These are phyloP conservation scores for Electrona antarctica DNA, from an alignment of 2,113 vertebrate genomes.

Conservation along the genomic window DNA sequence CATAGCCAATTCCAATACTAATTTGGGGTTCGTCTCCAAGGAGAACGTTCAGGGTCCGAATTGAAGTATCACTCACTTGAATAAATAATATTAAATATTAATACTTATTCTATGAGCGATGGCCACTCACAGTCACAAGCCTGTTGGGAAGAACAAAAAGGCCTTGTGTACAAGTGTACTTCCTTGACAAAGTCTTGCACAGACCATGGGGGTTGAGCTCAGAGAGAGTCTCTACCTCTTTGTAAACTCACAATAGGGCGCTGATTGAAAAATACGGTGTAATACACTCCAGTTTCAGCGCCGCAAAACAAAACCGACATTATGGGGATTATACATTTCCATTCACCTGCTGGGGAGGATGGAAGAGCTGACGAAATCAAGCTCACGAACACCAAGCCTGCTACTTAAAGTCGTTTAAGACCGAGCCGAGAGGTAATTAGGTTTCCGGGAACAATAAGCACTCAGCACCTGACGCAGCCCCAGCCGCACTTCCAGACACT, in stretches of 20 bases:
- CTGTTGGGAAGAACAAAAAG: constrained; percentile 63
- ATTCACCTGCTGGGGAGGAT: constrained; percentile 25
- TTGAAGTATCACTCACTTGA: constrained; percentile 48
- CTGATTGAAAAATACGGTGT: constrained; percentile 63
- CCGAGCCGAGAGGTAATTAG: constrained; percentile 72
- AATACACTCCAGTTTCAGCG: constrained; percentile 52
- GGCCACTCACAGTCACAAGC: constrained; percentile 49
- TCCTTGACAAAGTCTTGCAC: not conserved
- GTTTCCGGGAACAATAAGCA: constrained; percentile 74
- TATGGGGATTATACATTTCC: constrained; percentile 13
- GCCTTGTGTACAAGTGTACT: constrained; percentile 66
- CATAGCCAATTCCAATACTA: constrained; percentile 46
- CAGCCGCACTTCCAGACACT: constrained; percentile 48
- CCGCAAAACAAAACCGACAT: no score
- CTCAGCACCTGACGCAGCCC: constrained; percentile 55
- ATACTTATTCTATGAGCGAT: constrained; percentile 55
- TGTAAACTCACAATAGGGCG: constrained; percentile 58
- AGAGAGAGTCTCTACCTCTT: constrained; percentile 38
- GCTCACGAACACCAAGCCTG: constrained; percentile 53
- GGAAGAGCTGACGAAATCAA: constrained; percentile 39
- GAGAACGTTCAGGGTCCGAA: constrained; percentile 38
- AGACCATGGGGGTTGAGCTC: not conserved
- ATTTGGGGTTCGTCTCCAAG: constrained; percentile 46
- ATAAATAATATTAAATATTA: constrained; percentile 78
- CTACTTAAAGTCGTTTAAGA: constrained; percentile 73